A percentile compares a stretch with the other conserved stretches of the same genome.
phyloP scores from a whole-genome alignment of 1,140 invertebrate species.

The Galleria mellonella region DNA sequence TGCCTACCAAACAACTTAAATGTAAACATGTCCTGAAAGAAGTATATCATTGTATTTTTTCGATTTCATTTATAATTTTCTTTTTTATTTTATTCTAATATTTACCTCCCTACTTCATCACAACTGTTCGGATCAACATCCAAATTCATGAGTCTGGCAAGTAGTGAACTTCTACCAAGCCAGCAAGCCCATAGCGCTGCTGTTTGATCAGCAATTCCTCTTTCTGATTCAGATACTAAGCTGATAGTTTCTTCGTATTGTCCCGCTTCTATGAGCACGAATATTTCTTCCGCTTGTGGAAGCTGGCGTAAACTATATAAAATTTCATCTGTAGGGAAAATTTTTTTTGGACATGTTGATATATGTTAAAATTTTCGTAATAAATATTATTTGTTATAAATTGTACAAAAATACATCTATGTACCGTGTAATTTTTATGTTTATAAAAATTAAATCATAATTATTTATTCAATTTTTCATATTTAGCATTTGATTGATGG shows the following conservation, averaged over 20 bases:
- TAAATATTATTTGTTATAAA: too few species aligned
- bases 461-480: too few species aligned
- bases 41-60: slow-evolving; percentile 28
- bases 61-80: background rate
- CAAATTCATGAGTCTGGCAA: slow-evolving; percentile 46
- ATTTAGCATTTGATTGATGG: background rate
- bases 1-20: slow-evolving; percentile 82
- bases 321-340: slow-evolving; percentile 45
- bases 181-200: slow-evolving; percentile 70
- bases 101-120: slow-evolving; percentile 73
- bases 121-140: slow-evolving; percentile 54
- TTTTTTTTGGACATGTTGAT: slow-evolving; percentile 5
- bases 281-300: slow-evolving; percentile 69
- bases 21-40: slow-evolving; percentile 83
- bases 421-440: background rate
- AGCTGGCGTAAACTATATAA: slow-evolving; percentile 53
- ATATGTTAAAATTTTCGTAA: slow-evolving; percentile 3
- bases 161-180: slow-evolving; percentile 60
- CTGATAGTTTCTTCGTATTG: slow-evolving; percentile 42
- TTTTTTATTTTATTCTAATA: background rate
- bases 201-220: slow-evolving; percentile 32
- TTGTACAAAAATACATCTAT: too few species aligned
- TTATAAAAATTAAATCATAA: background rate
- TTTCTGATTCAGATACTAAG: slow-evolving; percentile 26
- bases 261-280: slow-evolving; percentile 62